These are phyloP conservation scores for Seira ritae DNA, from an alignment of 2,888 invertebrate genomes.

Conservation along the genomic window DNA sequence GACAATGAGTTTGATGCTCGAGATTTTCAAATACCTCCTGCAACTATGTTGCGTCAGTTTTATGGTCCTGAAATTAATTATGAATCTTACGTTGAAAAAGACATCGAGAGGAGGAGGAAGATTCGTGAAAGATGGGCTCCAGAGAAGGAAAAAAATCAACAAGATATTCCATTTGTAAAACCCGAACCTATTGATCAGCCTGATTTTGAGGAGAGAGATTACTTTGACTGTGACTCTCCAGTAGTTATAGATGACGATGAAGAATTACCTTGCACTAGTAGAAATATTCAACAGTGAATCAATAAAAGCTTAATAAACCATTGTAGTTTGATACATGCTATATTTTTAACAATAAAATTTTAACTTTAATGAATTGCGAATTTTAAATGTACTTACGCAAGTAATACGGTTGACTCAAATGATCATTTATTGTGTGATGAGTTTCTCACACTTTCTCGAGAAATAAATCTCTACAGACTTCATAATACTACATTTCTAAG, in stretches of 20 bases:
- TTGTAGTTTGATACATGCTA: too few relatives aligned
- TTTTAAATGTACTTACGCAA: too few relatives aligned
- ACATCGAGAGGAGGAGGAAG: constrained; percentile 26
- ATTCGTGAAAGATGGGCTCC: constrained; percentile 41
- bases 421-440: too few relatives aligned
- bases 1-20: constrained; percentile 50
- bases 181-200: constrained; percentile 43
- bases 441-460: too few relatives aligned
- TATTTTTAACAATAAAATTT: too few relatives aligned
- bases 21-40: constrained; percentile 61
- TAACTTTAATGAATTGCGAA: too few relatives aligned
- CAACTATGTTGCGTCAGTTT: constrained; percentile 43
- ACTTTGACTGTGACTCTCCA: neutral
- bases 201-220: neutral
- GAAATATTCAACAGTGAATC: neutral
- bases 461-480: too few relatives aligned
- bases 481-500: too few relatives aligned
- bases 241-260: neutral
- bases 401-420: too few relatives aligned
- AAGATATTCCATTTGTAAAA: constrained; percentile 26
- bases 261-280: constrained; percentile 20
- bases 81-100: constrained; percentile 28
- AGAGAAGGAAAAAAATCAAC: neutral
- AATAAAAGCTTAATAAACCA: too few relatives aligned
- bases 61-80: constrained; percentile 18